phyloP scores from a whole-genome alignment of 2,797 vertebrate species.

The Euthynnus affinis region DNA sequence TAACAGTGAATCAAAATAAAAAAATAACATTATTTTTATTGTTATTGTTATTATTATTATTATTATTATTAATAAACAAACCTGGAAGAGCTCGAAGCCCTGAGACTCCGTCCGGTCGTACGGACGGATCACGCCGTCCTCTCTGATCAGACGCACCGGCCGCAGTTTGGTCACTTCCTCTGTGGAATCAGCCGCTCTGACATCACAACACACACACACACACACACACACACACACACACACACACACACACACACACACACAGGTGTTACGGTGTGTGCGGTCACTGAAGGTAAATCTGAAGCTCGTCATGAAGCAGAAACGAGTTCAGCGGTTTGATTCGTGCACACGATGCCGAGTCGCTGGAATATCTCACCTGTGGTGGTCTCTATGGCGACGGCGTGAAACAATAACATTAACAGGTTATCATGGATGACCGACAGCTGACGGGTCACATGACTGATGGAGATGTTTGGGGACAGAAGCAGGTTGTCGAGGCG shows the following conservation, averaged over 20 bases:
- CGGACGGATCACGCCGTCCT: constrained; percentile 95
- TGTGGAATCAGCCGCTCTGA: constrained; percentile 93
- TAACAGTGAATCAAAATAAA: too few species aligned
- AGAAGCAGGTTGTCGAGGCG: constrained; percentile 13
- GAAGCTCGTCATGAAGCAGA: too few species aligned
- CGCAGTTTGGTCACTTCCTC: constrained; percentile 94
- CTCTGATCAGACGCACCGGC: constrained; percentile 91
- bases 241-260: constrained; percentile 17
- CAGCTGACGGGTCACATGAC: constrained; percentile 45
- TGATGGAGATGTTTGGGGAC: constrained; percentile 40
- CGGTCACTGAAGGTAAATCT: too few species aligned
- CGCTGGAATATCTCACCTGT: constrained; percentile 80
- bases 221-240: constrained; percentile 17
- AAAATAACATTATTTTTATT: too few species aligned
- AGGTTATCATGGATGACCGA: constrained; percentile 70
- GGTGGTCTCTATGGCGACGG: constrained; percentile 81
- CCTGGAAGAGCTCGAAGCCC: constrained; percentile 95
- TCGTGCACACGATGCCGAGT: constrained; percentile 46
- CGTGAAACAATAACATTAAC: constrained; percentile 80
- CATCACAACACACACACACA: constrained; percentile 35
- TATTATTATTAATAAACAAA: too few species aligned
- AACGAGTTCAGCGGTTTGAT: not conserved
- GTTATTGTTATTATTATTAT: too few species aligned
- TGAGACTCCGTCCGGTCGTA: constrained; percentile 91
- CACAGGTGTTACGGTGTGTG: too few species aligned